These are phyloP conservation scores for Melanchra persicariae DNA, from an alignment of 2,888 invertebrate species.

Conservation along the genomic window DNA sequence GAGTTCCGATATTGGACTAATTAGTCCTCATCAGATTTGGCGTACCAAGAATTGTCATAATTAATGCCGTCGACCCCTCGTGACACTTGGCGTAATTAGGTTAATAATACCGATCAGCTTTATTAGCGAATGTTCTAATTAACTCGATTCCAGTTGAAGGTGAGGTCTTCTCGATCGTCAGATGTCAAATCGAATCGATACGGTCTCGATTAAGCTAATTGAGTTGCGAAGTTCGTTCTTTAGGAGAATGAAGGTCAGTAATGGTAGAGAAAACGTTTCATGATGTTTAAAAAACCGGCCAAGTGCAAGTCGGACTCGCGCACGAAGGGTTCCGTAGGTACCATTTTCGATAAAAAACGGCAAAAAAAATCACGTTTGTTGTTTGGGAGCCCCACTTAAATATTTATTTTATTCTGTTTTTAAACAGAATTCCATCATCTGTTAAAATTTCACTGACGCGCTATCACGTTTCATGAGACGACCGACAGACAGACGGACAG, in stretches of 20 bases:
- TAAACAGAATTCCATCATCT: no score
- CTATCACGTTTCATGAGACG: no score
- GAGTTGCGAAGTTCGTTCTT: not conserved
- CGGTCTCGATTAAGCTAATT: constrained; percentile 21
- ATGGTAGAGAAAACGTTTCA: no score
- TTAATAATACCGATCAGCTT: constrained; percentile 86
- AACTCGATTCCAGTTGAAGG: constrained; percentile 74
- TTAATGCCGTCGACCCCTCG: constrained; percentile 77
- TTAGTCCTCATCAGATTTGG: constrained; percentile 76
- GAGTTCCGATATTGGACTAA: constrained; percentile 66
- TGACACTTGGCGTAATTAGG: constrained; percentile 84
- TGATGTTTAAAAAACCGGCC: no score
- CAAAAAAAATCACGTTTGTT: no score
- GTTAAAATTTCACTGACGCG: no score
- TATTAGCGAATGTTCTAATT: constrained; percentile 86
- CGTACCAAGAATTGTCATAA: constrained; percentile 76
- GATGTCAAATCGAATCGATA: constrained; percentile 59
- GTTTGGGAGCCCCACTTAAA: no score
- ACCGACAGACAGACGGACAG: no score
- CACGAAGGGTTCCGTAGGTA: no score
- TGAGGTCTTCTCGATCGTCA: constrained; percentile 64
- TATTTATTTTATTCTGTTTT: no score
- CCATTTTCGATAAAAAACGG: no score
- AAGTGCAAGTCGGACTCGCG: no score
- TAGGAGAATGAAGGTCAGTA: not conserved